A percentile compares a stretch with the other conserved stretches of the same genome.
Evolutionary conservation across 2,888 invertebrate species (phyloP).

Genomic region (Acanthopleura granulata): DNA sequence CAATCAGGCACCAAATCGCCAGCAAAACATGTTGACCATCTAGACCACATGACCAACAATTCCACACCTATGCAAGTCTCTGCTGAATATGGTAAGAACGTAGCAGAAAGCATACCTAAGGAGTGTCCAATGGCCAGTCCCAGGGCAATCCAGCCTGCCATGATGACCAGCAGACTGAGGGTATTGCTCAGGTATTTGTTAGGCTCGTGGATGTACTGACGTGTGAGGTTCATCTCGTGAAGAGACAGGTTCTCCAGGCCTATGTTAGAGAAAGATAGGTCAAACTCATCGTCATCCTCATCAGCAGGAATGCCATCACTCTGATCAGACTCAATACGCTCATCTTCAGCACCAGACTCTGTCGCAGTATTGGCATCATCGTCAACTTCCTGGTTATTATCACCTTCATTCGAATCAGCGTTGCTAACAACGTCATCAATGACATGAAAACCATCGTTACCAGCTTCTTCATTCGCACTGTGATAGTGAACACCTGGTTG

Average conservation of each 20-base stretch:
- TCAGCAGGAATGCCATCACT: constrained; percentile 34
- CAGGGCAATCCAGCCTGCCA: constrained; percentile 31
- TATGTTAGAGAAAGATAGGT: constrained; percentile 32
- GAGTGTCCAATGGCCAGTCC: constrained; percentile 34
- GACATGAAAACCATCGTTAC: too few species aligned
- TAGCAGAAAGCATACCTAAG: constrained; percentile 26
- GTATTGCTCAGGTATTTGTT: constrained; percentile 34
- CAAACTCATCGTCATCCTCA: constrained; percentile 27
- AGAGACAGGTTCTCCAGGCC: constrained; percentile 35
- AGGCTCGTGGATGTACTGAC: constrained; percentile 35
- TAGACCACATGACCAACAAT: too few species aligned
- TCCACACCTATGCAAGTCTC: too few species aligned
- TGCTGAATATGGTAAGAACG: too few species aligned
- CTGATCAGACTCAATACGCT: constrained; percentile 40
- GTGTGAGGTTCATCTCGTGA: constrained; percentile 24
- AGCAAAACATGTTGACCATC: too few species aligned
- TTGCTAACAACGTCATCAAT: not conserved
- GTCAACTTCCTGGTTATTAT: not conserved
- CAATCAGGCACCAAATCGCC: too few species aligned
- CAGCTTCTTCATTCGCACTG: too few species aligned
- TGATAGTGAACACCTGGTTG: too few species aligned
- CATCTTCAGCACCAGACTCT: constrained; percentile 24
- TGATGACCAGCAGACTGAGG: constrained; percentile 32
- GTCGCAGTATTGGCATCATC: constrained; percentile 21
- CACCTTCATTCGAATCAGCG: not conserved